Percentiles rank a stretch among this genome's conserved stretches.
Conservation (phyloP, 2,888 invertebrate genomes). For the Harmothoe impar region DNA sequence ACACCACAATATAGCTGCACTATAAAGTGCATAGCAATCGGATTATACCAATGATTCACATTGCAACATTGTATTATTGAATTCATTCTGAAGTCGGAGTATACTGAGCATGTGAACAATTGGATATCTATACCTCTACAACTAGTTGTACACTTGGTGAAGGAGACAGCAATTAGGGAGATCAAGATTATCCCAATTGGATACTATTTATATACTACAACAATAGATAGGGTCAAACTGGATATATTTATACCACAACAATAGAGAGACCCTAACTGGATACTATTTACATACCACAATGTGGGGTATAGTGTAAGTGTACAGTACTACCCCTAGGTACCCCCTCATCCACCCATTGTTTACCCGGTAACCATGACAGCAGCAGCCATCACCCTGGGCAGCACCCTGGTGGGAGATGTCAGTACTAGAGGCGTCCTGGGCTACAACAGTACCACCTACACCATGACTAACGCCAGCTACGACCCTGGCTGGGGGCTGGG, state of each 20-base stretch:
- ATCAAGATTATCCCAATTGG: neutral
- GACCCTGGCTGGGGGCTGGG: neutral
- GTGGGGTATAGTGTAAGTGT: neutral
- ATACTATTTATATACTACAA: neutral
- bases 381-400: neutral
- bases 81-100: too few species aligned
- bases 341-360: too few species aligned
- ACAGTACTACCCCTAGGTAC: too few species aligned
- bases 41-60: too few species aligned
- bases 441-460: neutral
- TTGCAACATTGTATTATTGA: too few species aligned
- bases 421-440: neutral
- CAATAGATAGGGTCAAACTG: neutral
- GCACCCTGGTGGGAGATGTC: neutral
- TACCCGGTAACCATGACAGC: neutral
- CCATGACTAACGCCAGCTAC: neutral
- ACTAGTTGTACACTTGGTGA: too few species aligned
- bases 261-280: neutral
- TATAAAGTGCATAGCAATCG: too few species aligned
- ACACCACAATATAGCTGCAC: too few species aligned
- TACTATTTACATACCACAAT: too few species aligned
- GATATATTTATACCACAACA: neutral
- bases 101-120: too few species aligned
- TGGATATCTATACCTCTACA: too few species aligned
- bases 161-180: too few species aligned